phyloP scores from a whole-genome alignment of 2,888 invertebrate genomes.

The Aquatica leii region DNA sequence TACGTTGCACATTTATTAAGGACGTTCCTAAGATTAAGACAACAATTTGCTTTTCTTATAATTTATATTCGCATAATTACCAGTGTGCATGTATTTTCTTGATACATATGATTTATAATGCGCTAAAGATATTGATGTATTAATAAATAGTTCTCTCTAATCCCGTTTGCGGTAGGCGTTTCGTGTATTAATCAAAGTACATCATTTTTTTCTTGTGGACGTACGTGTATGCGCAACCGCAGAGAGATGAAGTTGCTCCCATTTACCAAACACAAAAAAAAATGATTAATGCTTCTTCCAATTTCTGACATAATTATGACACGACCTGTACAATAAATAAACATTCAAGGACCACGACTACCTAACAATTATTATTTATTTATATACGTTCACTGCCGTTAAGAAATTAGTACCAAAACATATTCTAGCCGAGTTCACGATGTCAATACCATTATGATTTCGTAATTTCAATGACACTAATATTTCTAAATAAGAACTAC shows the following conservation, averaged over 20 bases:
- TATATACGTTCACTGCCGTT: not conserved
- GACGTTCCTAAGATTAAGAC: not conserved
- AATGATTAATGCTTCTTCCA: slow-evolving; percentile 7
- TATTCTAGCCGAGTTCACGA: too few species aligned
- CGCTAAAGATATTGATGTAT: slow-evolving; percentile 14
- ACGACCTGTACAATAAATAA: slow-evolving; percentile 8
- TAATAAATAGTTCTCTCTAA: slow-evolving; percentile 12
- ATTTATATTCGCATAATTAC: slow-evolving; percentile 16
- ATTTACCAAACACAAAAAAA: not conserved
- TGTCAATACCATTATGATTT: too few species aligned
- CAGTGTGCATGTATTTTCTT: slow-evolving; percentile 17
- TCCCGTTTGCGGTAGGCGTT: too few species aligned
- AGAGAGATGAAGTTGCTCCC: too few species aligned
- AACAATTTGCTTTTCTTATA: not conserved
- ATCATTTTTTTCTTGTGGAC: too few species aligned
- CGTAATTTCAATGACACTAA: too few species aligned
- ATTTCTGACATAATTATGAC: slow-evolving; percentile 8
- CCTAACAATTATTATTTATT: slow-evolving; percentile 7
- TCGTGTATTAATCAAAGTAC: too few species aligned
- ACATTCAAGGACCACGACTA: slow-evolving; percentile 5
- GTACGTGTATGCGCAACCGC: too few species aligned
- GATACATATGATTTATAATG: slow-evolving; percentile 25
- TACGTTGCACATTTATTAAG: not conserved
- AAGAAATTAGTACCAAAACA: not conserved
- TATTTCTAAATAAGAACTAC: too few species aligned